A percentile compares a stretch with the other conserved stretches of the same genome.
These are phyloP conservation scores for Spea bombifrons DNA, from an alignment of 2,113 vertebrate genomes.

Conservation along the genomic window DNA sequence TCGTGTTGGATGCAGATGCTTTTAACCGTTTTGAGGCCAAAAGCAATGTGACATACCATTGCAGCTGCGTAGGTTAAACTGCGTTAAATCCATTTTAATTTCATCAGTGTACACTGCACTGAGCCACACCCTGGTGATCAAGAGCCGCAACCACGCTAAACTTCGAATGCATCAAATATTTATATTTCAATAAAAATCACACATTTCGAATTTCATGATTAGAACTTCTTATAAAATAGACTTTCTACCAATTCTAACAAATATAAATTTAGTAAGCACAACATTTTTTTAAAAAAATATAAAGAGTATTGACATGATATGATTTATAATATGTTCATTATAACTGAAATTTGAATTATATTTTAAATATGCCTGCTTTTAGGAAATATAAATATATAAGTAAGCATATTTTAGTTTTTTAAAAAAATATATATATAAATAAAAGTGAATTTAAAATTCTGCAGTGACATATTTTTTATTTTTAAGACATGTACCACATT, in stretches of 20 bases:
- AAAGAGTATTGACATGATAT: too few species aligned
- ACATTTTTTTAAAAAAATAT: too few species aligned
- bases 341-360: too few species aligned
- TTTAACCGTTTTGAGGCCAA: neutral
- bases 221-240: too few species aligned
- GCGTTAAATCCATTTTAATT: slow-evolving; percentile 51
- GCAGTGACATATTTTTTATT: too few species aligned
- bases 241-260: neutral
- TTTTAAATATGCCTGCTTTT: too few species aligned
- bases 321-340: too few species aligned
- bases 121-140: slow-evolving; percentile 53
- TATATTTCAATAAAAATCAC: neutral
- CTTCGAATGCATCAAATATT: slow-evolving; percentile 14
- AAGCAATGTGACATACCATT: neutral
- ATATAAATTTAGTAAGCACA: neutral
- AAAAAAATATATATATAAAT: too few species aligned
- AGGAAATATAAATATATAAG: too few species aligned
- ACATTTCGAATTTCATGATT: neutral
- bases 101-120: slow-evolving; percentile 53
- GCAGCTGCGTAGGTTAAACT: slow-evolving; percentile 40
- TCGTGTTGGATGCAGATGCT: slow-evolving; percentile 45
- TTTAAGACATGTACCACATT: too few species aligned
- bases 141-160: neutral
- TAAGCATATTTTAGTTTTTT: too few species aligned
- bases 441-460: too few species aligned